Evolutionary conservation across 2,113 vertebrate genomes (phyloP).

Genomic region (Elanus axillaris): DNA sequence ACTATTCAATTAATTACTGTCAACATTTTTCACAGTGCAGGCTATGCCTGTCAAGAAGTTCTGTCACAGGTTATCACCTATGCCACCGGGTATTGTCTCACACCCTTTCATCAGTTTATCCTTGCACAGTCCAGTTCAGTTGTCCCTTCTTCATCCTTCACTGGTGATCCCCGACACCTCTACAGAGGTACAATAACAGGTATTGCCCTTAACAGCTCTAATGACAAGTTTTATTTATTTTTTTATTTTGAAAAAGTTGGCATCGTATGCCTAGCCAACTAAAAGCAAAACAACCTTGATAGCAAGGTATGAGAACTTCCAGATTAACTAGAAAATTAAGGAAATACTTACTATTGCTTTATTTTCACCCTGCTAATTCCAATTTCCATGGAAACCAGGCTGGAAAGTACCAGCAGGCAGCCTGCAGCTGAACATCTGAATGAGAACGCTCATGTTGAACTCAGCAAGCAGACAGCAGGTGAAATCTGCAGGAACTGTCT

Average conservation of each 20-base stretch:
- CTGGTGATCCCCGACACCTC: background rate
- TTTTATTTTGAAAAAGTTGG: background rate
- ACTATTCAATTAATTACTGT: background rate
- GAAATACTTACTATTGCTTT: constrained; percentile 32
- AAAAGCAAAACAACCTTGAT: constrained; percentile 7
- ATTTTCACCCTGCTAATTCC: constrained; percentile 40
- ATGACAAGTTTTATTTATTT: background rate
- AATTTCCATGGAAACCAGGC: constrained; percentile 64
- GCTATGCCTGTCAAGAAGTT: background rate
- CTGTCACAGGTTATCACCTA: background rate
- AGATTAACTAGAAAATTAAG: constrained; percentile 52
- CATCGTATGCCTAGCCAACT: background rate
- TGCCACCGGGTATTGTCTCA: background rate
- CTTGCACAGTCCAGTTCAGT: background rate
- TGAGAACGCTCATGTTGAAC: constrained; percentile 37
- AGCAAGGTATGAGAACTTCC: background rate
- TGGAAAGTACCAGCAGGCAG: constrained; percentile 58
- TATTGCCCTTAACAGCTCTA: background rate
- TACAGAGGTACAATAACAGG: background rate
- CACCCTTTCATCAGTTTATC: background rate
- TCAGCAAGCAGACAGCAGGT: constrained; percentile 54
- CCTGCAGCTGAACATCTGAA: constrained; percentile 58
- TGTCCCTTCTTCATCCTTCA: background rate
- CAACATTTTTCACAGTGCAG: background rate
- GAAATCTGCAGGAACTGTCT: constrained; percentile 24